Evolutionary conservation across 35 echinoderm and acorn worm genomes (phyloP).

Genomic region (Nesometra sesokonis): DNA sequence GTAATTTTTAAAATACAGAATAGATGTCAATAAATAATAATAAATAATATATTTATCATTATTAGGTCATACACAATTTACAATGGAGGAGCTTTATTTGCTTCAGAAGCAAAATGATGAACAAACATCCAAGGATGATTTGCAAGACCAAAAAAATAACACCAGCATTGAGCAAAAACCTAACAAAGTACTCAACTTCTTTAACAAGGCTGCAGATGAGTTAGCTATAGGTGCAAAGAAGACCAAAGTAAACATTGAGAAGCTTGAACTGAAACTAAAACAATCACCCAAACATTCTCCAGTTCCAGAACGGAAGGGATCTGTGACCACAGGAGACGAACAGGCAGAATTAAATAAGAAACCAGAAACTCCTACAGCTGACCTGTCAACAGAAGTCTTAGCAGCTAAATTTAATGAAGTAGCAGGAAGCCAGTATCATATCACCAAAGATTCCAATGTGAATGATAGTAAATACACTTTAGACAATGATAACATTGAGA

Average conservation of each 20-base stretch:
- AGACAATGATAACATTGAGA: neutral
- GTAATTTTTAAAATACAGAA: no score
- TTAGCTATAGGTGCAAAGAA: conserved; percentile 35
- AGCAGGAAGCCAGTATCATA: neutral
- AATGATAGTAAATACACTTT: neutral
- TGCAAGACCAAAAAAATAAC: neutral
- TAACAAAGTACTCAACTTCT: conserved; percentile 20
- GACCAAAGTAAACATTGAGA: conserved; percentile 57
- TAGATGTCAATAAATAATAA: no score
- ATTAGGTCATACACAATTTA: conserved; percentile 2
- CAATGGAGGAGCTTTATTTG: neutral
- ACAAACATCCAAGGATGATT: neutral
- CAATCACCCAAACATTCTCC: neutral
- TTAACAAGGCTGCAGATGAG: conserved; percentile 68
- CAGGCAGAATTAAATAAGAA: neutral
- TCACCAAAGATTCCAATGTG: neutral
- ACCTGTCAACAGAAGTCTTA: neutral
- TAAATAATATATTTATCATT: conserved; percentile 2
- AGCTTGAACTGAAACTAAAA: neutral
- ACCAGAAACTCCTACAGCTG: neutral
- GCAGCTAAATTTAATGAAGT: neutral
- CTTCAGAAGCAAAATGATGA: conserved; percentile 4
- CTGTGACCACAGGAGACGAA: neutral
- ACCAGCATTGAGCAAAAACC: neutral
- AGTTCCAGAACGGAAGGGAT: neutral